phyloP scores from a whole-genome alignment of 2,888 invertebrate genomes.

The Chymomyza amoena region DNA sequence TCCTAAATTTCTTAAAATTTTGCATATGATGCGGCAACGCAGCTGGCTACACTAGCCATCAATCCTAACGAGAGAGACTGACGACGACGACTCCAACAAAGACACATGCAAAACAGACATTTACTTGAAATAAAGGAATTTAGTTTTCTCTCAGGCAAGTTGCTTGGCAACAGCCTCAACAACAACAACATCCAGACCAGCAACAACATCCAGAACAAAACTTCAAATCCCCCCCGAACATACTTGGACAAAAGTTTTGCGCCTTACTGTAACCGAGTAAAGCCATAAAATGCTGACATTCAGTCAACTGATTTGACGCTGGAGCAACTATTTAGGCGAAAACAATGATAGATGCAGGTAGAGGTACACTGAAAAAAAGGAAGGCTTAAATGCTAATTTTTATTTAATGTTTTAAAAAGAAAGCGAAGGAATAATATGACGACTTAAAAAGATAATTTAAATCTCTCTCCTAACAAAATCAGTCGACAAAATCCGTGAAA shows the following conservation, averaged over 20 bases:
- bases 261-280: neutral
- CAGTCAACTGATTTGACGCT: conserved; percentile 3
- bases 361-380: neutral
- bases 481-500: too few species aligned
- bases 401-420: too few species aligned
- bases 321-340: neutral
- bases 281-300: neutral
- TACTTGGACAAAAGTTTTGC: neutral
- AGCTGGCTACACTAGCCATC: conserved; percentile 7
- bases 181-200: neutral
- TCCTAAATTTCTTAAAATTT: neutral
- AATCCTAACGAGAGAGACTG: neutral
- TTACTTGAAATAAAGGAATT: neutral
- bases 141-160: neutral
- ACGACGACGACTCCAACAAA: neutral
- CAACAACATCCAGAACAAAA: neutral
- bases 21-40: conserved; percentile 1
- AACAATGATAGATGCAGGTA: neutral
- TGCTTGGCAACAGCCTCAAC: neutral
- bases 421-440: too few species aligned
- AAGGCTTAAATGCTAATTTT: too few species aligned
- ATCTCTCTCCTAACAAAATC: too few species aligned
- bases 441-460: too few species aligned
- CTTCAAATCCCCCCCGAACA: neutral
- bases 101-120: conserved; percentile 4